Evolutionary conservation across 2,888 invertebrate genomes (phyloP).

Genomic region (Suillia variegata): DNA sequence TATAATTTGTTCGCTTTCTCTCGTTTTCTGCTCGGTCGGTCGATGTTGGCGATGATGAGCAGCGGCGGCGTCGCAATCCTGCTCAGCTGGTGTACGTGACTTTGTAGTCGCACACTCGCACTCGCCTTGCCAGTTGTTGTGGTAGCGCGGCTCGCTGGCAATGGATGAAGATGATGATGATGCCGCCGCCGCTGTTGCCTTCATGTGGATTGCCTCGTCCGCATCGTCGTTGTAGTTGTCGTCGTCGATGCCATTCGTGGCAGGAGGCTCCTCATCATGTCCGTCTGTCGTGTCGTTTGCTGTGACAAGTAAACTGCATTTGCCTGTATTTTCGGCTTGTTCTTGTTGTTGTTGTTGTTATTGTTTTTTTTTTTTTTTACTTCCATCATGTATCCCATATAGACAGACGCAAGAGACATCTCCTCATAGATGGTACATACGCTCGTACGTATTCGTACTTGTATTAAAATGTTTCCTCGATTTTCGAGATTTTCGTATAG

Average conservation of each 20-base stretch:
- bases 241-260: too few species aligned
- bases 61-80: conserved; percentile 1
- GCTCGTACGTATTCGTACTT: too few species aligned
- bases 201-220: conserved; percentile 8
- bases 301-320: background rate
- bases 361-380: too few species aligned
- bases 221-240: background rate
- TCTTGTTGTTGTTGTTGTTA: conserved; percentile 7
- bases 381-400: too few species aligned
- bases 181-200: background rate
- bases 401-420: too few species aligned
- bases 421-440: too few species aligned
- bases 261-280: background rate
- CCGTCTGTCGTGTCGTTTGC: background rate
- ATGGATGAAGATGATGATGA: too few species aligned
- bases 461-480: too few species aligned
- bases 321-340: background rate
- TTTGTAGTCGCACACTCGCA: too few species aligned
- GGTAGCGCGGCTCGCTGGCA: conserved; percentile 5
- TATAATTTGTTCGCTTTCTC: too few species aligned
- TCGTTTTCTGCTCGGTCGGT: too few species aligned
- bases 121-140: conserved; percentile 12
- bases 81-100: conserved; percentile 15
- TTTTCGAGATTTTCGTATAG: too few species aligned
- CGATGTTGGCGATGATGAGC: background rate